Evolutionary conservation across 1,140 invertebrate species (phyloP).

Genomic region (Euura lappo): DNA sequence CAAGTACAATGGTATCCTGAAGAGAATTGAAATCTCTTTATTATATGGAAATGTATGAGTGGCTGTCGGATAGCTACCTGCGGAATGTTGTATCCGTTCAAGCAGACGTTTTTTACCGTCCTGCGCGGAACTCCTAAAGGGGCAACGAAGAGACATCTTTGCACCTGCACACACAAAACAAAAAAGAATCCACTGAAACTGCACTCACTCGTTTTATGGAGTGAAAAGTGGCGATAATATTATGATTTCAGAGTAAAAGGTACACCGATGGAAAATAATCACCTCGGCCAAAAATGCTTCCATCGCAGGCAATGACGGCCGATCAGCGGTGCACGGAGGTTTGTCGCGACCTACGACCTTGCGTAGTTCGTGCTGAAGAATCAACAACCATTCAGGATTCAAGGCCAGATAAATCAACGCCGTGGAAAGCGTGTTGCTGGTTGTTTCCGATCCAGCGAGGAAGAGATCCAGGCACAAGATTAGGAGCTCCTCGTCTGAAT

Average conservation of each 20-base stretch:
- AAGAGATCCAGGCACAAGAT: slow-evolving; percentile 73
- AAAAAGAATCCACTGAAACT: slow-evolving; percentile 17
- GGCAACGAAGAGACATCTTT: slow-evolving; percentile 65
- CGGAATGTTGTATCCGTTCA: slow-evolving; percentile 70
- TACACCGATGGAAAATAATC: slow-evolving; percentile 19
- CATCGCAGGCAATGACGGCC: slow-evolving; percentile 44
- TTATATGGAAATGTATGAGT: background rate
- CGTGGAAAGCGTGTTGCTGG: slow-evolving; percentile 68
- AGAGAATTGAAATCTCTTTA: slow-evolving; percentile 24
- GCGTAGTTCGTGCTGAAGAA: slow-evolving; percentile 74
- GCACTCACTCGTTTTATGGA: slow-evolving; percentile 11
- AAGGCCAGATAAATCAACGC: slow-evolving; percentile 69
- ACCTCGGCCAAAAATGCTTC: slow-evolving; percentile 61
- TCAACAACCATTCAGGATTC: slow-evolving; percentile 69
- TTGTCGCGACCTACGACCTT: slow-evolving; percentile 65
- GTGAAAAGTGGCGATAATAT: slow-evolving; percentile 16
- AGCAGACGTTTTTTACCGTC: slow-evolving; percentile 59
- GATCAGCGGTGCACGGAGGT: slow-evolving; percentile 66
- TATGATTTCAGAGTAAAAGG: slow-evolving; percentile 2
- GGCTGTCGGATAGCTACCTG: slow-evolving; percentile 56
- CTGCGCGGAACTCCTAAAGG: slow-evolving; percentile 69
- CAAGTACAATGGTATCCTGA: slow-evolving; percentile 71
- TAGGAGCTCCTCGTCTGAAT: slow-evolving; percentile 68
- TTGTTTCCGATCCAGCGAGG: slow-evolving; percentile 75
- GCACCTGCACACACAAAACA: slow-evolving; percentile 64